phyloP scores from a whole-genome alignment of 2,797 vertebrate species.

The Acanthurus tractus region DNA sequence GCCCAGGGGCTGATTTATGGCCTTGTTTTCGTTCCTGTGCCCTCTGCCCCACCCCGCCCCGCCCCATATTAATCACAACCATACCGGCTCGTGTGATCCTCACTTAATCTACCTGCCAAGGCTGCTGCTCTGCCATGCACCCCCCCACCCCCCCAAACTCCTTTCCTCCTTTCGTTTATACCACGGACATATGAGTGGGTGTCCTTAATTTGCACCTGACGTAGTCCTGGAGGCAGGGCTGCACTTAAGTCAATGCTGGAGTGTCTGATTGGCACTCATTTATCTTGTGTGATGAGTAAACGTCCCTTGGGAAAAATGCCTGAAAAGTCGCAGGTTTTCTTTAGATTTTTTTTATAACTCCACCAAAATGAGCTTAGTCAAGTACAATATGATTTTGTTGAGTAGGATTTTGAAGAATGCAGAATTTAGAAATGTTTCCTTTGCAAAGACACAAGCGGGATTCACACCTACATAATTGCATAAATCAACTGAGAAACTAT shows the following conservation, averaged over 20 bases:
- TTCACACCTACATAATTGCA: constrained; percentile 23
- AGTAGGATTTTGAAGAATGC: constrained; percentile 22
- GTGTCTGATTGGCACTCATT: constrained; percentile 44
- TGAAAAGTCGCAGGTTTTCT: constrained; percentile 7
- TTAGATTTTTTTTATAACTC: background rate
- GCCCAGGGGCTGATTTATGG: constrained; percentile 83
- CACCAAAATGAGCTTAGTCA: constrained; percentile 11
- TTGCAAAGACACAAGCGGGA: constrained; percentile 17
- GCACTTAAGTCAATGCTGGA: constrained; percentile 25
- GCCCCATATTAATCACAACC: constrained; percentile 79
- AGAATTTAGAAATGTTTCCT: constrained; percentile 18
- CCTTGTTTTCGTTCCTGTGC: constrained; percentile 81
- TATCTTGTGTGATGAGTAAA: constrained; percentile 39
- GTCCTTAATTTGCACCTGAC: constrained; percentile 71
- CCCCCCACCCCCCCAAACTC: constrained; percentile 59
- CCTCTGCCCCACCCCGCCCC: constrained; percentile 38
- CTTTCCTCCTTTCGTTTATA: constrained; percentile 35
- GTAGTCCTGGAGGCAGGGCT: constrained; percentile 35
- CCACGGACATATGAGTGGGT: constrained; percentile 61
- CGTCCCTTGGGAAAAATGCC: constrained; percentile 1
- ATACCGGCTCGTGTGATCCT: constrained; percentile 76
- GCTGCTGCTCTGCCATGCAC: constrained; percentile 73
- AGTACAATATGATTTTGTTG: constrained; percentile 30
- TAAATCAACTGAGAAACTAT: constrained; percentile 38
- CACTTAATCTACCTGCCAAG: constrained; percentile 86